Evolutionary conservation across 30 jellyfish, hydroid and myxozoan species (phyloP).

Genomic region (Aurelia sp.): DNA sequence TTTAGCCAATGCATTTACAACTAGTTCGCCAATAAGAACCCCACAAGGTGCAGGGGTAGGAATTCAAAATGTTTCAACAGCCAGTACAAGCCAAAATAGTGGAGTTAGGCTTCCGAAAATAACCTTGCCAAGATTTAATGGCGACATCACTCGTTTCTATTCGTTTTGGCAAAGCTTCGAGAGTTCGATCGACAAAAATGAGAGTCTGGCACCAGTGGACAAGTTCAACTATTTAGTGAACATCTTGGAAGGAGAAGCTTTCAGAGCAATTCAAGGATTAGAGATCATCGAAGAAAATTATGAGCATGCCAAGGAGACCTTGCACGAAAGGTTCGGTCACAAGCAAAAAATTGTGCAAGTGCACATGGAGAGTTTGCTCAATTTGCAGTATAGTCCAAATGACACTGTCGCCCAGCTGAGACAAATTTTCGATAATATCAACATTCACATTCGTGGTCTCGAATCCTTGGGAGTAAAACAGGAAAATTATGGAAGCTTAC

Average conservation of each 20-base stretch:
- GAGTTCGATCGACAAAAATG: constrained; percentile 1
- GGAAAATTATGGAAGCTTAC: constrained; percentile 66
- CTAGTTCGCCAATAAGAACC: neutral
- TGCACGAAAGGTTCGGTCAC: no score
- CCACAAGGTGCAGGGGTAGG: no score
- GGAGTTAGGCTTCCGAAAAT: constrained; percentile 18
- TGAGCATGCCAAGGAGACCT: neutral
- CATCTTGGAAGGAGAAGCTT: neutral
- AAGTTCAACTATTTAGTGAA: constrained; percentile 8
- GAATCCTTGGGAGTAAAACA: constrained; percentile 50
- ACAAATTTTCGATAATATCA: constrained; percentile 42
- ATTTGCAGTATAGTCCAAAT: constrained; percentile 4
- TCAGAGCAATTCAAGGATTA: neutral
- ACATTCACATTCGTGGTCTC: constrained; percentile 58
- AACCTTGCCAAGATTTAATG: constrained; percentile 17
- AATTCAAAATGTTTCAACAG: neutral
- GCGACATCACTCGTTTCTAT: neutral
- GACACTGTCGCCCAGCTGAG: constrained; percentile 37
- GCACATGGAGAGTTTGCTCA: no score
- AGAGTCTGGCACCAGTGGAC: neutral
- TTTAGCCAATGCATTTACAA: neutral
- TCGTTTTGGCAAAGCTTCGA: constrained; percentile 21
- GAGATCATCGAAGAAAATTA: constrained; percentile 1
- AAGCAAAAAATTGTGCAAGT: no score
- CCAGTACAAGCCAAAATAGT: neutral